These are phyloP conservation scores for Todiramphus chloris DNA, from an alignment of 2,113 vertebrate species.

Conservation along the genomic window DNA sequence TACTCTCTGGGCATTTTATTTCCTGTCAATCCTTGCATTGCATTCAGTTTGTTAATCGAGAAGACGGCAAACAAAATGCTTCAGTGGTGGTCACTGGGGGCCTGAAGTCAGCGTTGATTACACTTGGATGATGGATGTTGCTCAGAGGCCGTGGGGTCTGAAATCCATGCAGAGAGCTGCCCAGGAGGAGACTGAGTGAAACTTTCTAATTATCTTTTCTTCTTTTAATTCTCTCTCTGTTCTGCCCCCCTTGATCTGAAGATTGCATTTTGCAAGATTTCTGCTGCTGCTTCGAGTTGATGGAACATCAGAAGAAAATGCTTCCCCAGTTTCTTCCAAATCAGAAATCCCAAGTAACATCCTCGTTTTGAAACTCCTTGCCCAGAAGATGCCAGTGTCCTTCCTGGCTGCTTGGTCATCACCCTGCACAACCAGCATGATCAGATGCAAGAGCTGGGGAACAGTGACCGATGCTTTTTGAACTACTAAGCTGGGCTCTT, in stretches of 20 bases:
- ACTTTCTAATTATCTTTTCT: not conserved
- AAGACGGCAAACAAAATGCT: not conserved
- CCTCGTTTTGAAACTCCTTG: not conserved
- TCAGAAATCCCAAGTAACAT: not conserved
- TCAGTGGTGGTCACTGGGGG: not conserved
- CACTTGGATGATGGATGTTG: not conserved
- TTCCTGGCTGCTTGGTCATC: not conserved
- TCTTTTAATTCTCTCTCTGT: not conserved
- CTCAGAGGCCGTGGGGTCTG: not conserved
- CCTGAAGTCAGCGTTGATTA: not conserved
- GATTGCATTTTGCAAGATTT: not conserved
- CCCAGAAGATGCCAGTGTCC: not conserved
- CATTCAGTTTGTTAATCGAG: slow-evolving; percentile 16
- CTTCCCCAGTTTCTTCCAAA: not conserved
- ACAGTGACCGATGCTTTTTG: not conserved
- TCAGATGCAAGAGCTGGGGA: not conserved
- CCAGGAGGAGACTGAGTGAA: not conserved
- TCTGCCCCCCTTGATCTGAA: not conserved
- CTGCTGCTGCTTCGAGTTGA: not conserved
- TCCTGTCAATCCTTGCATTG: not conserved
- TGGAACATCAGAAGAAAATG: not conserved
- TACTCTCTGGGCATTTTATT: not conserved
- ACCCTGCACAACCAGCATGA: not conserved
- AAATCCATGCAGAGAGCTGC: not conserved
- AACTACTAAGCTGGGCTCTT: not conserved